Conservation (phyloP, 2,797 vertebrate species). For the Cichlasoma orientale region DNA sequence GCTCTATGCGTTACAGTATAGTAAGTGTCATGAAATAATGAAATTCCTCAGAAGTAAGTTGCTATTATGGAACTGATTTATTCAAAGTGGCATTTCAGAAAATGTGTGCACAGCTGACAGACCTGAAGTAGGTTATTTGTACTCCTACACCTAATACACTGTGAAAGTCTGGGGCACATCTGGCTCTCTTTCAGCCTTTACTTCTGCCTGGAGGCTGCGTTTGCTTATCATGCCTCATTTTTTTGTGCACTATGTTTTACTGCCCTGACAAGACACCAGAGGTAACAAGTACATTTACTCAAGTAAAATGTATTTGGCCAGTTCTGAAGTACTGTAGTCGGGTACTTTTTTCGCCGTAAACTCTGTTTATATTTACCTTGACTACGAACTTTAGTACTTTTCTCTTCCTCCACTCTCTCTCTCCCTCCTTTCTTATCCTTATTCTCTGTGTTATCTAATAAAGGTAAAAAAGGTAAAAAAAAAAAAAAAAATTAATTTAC, state of each 20-base stretch:
- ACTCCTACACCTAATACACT: conserved; percentile 57
- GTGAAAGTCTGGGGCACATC: conserved; percentile 69
- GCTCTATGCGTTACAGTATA: conserved; percentile 2
- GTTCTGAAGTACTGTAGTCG: not conserved
- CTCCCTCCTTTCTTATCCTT: not conserved
- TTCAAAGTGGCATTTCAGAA: conserved; percentile 54
- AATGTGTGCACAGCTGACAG: conserved; percentile 64
- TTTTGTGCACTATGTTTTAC: conserved; percentile 37
- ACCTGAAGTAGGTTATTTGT: conserved; percentile 71
- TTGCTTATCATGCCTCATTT: conserved; percentile 43
- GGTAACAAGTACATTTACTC: conserved; percentile 28
- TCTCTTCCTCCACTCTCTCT: not conserved
- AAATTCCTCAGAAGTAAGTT: conserved; percentile 11
- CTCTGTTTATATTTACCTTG: not conserved
- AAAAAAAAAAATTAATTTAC: no score
- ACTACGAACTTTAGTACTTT: not conserved
- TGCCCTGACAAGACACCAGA: conserved; percentile 43
- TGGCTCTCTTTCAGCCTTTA: conserved; percentile 58
- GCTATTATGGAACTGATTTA: conserved; percentile 56
- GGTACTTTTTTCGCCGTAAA: not conserved
- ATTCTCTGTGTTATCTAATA: not conserved
- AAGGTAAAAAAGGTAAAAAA: not conserved
- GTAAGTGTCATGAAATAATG: conserved; percentile 49
- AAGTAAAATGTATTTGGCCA: not conserved
- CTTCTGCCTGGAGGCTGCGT: conserved; percentile 59